Percentiles rank a stretch among this genome's conserved stretches.
Conservation (phyloP, 2,888 invertebrate species). For the Andrena praecox region DNA sequence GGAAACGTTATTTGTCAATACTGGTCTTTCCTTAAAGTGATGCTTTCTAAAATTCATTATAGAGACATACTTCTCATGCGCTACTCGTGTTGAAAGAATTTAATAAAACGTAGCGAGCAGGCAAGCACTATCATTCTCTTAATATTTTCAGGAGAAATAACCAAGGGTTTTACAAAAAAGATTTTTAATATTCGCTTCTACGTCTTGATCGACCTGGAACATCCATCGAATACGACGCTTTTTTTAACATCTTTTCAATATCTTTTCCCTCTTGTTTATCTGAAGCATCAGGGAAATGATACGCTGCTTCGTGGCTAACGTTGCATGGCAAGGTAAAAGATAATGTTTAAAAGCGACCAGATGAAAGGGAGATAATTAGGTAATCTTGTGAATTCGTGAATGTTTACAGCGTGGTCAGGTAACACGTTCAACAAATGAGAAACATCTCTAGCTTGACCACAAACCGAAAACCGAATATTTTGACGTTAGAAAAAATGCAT, state of each 20-base stretch:
- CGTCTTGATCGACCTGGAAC: background rate
- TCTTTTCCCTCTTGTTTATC: background rate
- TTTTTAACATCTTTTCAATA: background rate
- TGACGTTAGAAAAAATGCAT: background rate
- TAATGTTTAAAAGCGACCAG: background rate
- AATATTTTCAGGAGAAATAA: background rate
- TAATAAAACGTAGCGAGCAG: background rate
- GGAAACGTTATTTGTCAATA: slow-evolving; percentile 5
- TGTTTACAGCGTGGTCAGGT: slow-evolving; percentile 18
- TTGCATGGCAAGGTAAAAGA: slow-evolving; percentile 9
- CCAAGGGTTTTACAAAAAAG: background rate
- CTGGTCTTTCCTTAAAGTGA: slow-evolving; percentile 1
- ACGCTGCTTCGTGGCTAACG: background rate
- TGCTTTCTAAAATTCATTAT: background rate
- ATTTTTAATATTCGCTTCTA: background rate
- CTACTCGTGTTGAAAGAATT: background rate
- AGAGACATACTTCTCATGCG: background rate
- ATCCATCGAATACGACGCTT: background rate
- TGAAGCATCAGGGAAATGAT: background rate
- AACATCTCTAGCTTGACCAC: background rate
- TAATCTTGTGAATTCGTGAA: slow-evolving; percentile 14
- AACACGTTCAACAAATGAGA: slow-evolving; percentile 1
- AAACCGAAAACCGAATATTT: slow-evolving; percentile 7
- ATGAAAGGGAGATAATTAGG: slow-evolving; percentile 10
- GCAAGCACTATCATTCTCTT: background rate